A percentile compares a stretch with the other conserved stretches of the same genome.
Evolutionary conservation across 2,888 invertebrate genomes (phyloP).

Genomic region (Crioceris asparagi): DNA sequence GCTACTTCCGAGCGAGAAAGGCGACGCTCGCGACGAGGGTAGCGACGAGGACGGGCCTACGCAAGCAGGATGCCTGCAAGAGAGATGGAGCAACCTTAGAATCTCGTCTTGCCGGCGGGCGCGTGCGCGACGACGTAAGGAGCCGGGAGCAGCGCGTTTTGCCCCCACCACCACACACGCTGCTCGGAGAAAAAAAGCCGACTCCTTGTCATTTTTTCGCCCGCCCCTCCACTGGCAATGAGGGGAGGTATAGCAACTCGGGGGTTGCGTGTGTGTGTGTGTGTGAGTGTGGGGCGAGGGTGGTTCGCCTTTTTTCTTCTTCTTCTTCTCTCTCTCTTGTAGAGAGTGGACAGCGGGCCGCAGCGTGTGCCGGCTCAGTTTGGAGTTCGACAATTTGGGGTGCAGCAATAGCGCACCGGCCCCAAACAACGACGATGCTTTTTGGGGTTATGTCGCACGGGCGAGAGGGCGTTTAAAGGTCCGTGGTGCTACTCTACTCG

Average conservation of each 20-base stretch:
- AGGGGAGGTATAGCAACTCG: conserved; percentile 18
- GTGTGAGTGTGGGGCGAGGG: conserved; percentile 12
- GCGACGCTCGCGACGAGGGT: conserved; percentile 31
- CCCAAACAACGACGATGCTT: no score
- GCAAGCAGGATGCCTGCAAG: conserved; percentile 31
- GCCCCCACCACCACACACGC: conserved; percentile 34
- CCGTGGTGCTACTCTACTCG: no score
- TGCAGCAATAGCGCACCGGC: no score
- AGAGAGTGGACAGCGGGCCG: conserved; percentile 17
- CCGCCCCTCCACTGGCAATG: conserved; percentile 26
- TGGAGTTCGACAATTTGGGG: conserved; percentile 8
- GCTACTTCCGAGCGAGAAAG: conserved; percentile 29
- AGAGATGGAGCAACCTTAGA: conserved; percentile 36
- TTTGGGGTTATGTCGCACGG: no score
- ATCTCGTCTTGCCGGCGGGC: conserved; percentile 35
- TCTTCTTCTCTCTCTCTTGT: no score
- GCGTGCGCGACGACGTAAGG: conserved; percentile 37
- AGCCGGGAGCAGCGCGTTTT: conserved; percentile 33
- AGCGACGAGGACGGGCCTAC: conserved; percentile 29
- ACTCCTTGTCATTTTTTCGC: conserved; percentile 35
- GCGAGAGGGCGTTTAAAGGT: no score
- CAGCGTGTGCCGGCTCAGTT: conserved; percentile 12
- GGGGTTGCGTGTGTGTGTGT: conserved; percentile 18
- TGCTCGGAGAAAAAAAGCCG: conserved; percentile 31
- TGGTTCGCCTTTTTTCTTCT: no score